Conservation (phyloP, 1,140 invertebrate species). For the Daktulosphaira vitifoliae region DNA sequence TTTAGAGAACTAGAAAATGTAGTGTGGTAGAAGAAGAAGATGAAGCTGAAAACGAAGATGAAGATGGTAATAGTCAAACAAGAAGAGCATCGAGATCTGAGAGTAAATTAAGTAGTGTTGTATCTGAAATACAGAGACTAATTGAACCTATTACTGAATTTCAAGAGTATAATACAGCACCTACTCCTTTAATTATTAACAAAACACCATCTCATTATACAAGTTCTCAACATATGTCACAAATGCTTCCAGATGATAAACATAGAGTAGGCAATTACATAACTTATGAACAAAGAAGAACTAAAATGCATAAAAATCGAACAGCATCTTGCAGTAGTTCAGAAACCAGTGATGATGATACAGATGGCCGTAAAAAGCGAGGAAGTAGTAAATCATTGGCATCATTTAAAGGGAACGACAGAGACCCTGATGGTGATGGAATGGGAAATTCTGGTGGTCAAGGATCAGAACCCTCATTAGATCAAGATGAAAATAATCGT, state of each 20-base stretch:
- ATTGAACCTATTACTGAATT: constrained; percentile 43
- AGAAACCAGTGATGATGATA: constrained; percentile 84
- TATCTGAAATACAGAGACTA: constrained; percentile 38
- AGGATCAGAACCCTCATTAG: constrained; percentile 28
- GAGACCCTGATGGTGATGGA: constrained; percentile 53
- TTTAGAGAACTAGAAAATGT: constrained; percentile 63
- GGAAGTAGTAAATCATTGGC: constrained; percentile 38
- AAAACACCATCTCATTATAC: constrained; percentile 23
- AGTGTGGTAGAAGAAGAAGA: constrained; percentile 79
- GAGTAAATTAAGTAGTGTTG: constrained; percentile 39
- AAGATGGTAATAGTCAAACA: constrained; percentile 37
- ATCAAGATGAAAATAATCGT: constrained; percentile 26
- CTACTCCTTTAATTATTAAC: constrained; percentile 44
- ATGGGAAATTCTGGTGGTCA: constrained; percentile 39
- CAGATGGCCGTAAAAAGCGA: constrained; percentile 67
- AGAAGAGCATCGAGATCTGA: constrained; percentile 42
- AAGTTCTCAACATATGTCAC: constrained; percentile 40
- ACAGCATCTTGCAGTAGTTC: constrained; percentile 82
- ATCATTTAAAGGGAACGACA: constrained; percentile 35
- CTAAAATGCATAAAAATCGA: constrained; percentile 57
- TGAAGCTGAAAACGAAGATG: constrained; percentile 50
- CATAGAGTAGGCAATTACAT: constrained; percentile 51
- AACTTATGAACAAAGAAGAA: constrained; percentile 35
- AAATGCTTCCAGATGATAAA: constrained; percentile 60
- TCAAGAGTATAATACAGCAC: constrained; percentile 43